A percentile compares a stretch with the other conserved stretches of the same genome.
Evolutionary conservation across 2,113 vertebrate species (phyloP).

Genomic region (Macrotus californicus): DNA sequence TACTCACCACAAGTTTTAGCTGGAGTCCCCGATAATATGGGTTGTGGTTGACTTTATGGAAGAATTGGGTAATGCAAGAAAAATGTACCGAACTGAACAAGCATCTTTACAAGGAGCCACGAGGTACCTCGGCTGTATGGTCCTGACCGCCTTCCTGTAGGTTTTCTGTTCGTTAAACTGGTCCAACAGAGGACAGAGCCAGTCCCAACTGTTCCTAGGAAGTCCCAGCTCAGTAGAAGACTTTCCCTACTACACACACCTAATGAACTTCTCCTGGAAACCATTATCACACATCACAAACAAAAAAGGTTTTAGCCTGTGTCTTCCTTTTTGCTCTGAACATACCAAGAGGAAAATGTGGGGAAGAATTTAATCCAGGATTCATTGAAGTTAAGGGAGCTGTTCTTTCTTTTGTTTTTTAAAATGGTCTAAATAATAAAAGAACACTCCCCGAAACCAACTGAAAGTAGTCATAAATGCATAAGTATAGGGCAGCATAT

Average conservation of each 20-base stretch:
- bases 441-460: conserved; percentile 54
- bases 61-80: conserved; percentile 76
- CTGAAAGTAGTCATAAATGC: conserved; percentile 22
- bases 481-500: background rate
- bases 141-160: background rate
- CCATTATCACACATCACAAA: conserved; percentile 55
- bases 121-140: conserved; percentile 51
- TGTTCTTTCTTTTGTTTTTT: background rate
- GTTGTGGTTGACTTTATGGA: conserved; percentile 79
- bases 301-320: conserved; percentile 27
- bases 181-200: background rate
- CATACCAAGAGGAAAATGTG: background rate
- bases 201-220: conserved; percentile 21
- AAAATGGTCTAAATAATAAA: conserved; percentile 40
- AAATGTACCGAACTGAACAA: conserved; percentile 71
- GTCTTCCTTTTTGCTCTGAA: background rate
- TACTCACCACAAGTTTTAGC: conserved; percentile 78
- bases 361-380: background rate
- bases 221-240: conserved; percentile 10
- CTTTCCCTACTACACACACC: background rate
- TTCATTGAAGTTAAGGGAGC: conserved; percentile 3
- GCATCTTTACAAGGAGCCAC: conserved; percentile 66
- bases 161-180: conserved; percentile 9
- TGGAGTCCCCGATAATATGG: conserved; percentile 78
- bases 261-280: background rate